Conservation (phyloP, 2,797 vertebrate genomes). For the Chromobotia macracanthus region DNA sequence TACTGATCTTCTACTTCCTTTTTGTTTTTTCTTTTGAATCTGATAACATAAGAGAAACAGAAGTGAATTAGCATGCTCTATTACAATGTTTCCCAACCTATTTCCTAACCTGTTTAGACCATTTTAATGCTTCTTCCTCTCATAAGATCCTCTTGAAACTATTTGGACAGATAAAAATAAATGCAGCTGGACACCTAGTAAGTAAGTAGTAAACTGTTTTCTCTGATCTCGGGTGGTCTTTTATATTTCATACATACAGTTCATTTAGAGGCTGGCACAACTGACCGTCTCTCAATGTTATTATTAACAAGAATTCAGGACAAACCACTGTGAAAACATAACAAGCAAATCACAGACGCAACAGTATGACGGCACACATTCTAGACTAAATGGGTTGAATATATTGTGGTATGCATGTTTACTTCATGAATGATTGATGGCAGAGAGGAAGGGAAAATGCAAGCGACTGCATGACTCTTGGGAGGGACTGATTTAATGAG, state of each 20-base stretch:
- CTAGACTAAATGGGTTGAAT: slow-evolving; percentile 11
- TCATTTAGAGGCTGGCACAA: too few species aligned
- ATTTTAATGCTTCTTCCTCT: background rate
- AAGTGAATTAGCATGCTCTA: background rate
- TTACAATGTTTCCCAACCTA: background rate
- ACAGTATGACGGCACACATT: slow-evolving; percentile 3
- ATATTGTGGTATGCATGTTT: slow-evolving; percentile 31
- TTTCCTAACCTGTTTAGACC: background rate
- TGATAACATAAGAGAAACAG: background rate
- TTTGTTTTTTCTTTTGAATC: background rate
- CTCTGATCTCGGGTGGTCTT: too few species aligned
- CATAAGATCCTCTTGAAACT: too few species aligned
- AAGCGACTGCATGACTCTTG: slow-evolving; percentile 23
- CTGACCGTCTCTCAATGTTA: too few species aligned
- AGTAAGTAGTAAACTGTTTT: too few species aligned
- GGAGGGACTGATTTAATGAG: slow-evolving; percentile 48
- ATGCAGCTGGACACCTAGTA: too few species aligned
- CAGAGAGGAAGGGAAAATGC: slow-evolving; percentile 11
- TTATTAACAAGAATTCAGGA: background rate
- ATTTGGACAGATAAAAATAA: too few species aligned
- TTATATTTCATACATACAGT: too few species aligned
- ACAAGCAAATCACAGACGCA: background rate
- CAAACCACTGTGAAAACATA: background rate
- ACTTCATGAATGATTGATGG: slow-evolving; percentile 28
- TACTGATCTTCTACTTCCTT: too few species aligned